Base-by-base conservation (phyloP, 2,113 vertebrate genomes). In the Caranx ignobilis region DNA sequence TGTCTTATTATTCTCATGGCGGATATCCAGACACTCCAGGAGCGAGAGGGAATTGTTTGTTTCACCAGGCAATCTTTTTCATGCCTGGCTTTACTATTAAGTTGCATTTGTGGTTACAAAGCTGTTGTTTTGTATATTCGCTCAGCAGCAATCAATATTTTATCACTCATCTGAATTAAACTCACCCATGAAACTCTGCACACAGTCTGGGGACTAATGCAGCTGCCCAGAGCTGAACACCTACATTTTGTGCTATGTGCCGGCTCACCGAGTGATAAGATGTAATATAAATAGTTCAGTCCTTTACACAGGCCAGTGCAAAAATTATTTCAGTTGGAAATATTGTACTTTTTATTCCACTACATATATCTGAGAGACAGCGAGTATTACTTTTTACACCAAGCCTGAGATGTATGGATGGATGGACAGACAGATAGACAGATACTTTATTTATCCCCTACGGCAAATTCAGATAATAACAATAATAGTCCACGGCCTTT, bases 1-100 rank as follows among this genome's bases (percentile, higher is more conserved):
- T 56, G 48, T 71, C 19, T 81, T 88, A 87, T 89, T 86, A 88
- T 82, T 79, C 77, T 82, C 55, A 37, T 72, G 80, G 87, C 66
- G 32, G 56, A 87, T 57, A 85, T 87, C 59, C 77, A 92, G 61
- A 81, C 48, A 21, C 66, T 75, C 50, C 61, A 71, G 70, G 62
- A 66, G 39, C 47, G 45, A 37, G 52, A 59, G 77, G 31, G 70
- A 55, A 59, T 57, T 70, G 70, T 87, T 76, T 82, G 77, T 90
- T 81, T 72, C 67, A 71, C 50, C 65, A 59, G 59, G 63, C 57
- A 68, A 63, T 86, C 43, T 47, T 59, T 77, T 77, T 71, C 34
- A 35, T 31, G 60, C 39, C 59, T 67, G 5, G n/a, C 59, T 82
- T 64, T 78, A 54, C 64, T 67, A 54, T 79, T 61, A 74, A 57